Base-by-base conservation (phyloP, 1,140 invertebrate species). In the Macrobrachium nipponense region DNA sequence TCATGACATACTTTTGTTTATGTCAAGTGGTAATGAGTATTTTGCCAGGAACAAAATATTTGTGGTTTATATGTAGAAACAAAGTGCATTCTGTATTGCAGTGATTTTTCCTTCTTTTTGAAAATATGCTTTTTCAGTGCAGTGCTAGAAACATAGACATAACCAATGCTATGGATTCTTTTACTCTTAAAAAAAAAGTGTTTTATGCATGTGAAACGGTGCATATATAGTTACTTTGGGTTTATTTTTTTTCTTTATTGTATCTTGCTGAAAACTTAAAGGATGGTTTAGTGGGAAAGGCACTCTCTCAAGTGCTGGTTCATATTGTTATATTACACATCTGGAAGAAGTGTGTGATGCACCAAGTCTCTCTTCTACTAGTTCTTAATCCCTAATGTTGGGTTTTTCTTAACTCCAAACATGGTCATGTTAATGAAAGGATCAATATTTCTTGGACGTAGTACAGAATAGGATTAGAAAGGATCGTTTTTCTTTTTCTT, bases 91-190 rank as follows among this genome's bases (percentile, higher is more conserved):
- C 72, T 80, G 76, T 82, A 27, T 80, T 73, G 62, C 43, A 78
- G 79, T 77, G 80, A 86, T 68, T 85, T 85, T 79, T 44, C 80
- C 80, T 86, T 80, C 73, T 59, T 27, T 44, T 68, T 86, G 58
- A 80, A 64, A 62, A 73, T 77, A 86, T 80, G 58, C 79, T 59
- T 43, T 61, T 86, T 78, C 75, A 86, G 78, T 79, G 77, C 76
- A 73, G 83, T 86, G 83, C 83, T 86, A 86, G 83, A 86, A 86
- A 86, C 83, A 86, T 86, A 86, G 83, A 86, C 83, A 86, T 80
- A 80, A 80, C 58, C 80, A 68, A 86, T 86, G 83, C 83, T 86
- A 86, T 86, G 83, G 83, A 80, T 85, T 86, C 83, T 80, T 80
- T 86, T 86, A 86, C 51, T 51, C 51, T 51, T 51, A 8, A 51